Base-by-base conservation (phyloP, 2,797 vertebrate genomes). In the Diplodus sargus region DNA sequence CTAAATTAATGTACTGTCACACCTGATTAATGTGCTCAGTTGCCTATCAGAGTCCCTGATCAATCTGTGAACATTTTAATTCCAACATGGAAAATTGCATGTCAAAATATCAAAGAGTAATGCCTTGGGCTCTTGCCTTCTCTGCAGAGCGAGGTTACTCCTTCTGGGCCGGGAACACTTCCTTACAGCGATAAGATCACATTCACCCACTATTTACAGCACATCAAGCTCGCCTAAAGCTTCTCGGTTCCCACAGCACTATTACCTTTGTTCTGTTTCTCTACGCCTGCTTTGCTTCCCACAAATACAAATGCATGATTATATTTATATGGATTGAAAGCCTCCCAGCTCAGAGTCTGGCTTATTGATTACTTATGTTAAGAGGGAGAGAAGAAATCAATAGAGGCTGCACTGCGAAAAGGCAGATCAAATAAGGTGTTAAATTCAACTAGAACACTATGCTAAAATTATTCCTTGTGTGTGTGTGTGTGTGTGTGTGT, bases 71-170 rank as follows among this genome's bases (percentile, higher is more conserved):
- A 89, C 89, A 91, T 90, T 94, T 92, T 94, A 93, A 94, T 94
- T 93, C 86, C 86, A 92, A 83, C 88, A 86, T 88, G 81, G 93
- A 94, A 94, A 95, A 95, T 94, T 92, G 90, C 88, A 88, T 90
- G 92, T 95, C 94, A 95, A 87, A 94, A 93, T 90, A 92, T 93
- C 81, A 89, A 84, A 90, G 89, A 93, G 85, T 87, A 94, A 93
- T 90, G 89, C 86, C 70, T 66, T 16, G 42, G 74, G 84, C 62
- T 88, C 72, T n/a, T 69, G 67, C 82, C 81, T 85, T 64, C 85
- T 86, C 81, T 69, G 74, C 64, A 70, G 82, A 83, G 81, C 81
- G 73, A 90, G 87, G 84, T 87, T 88, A 83, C 81, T 88, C 84
- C 74, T 85, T 70, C 77, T 78, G 79, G 82, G 76, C 86, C 84